A percentile compares a stretch with the other conserved stretches of the same genome.
These are phyloP conservation scores for Dipodomys spectabilis DNA, from an alignment of 2,113 vertebrate species.

Conservation along the genomic window DNA sequence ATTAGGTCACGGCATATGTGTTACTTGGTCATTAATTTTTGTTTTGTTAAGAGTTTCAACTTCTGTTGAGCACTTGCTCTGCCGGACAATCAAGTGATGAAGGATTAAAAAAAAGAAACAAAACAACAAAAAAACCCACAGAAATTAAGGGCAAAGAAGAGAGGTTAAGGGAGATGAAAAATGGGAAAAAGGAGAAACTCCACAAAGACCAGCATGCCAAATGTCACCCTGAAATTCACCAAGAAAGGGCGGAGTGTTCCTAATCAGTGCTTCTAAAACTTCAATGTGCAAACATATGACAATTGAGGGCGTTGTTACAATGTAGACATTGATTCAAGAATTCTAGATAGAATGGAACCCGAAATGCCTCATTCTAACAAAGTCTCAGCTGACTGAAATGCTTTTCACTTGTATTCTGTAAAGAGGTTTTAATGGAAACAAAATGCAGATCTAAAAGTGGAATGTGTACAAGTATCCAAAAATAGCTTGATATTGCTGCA, in stretches of 20 bases:
- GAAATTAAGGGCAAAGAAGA: not conserved
- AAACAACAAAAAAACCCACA: not conserved
- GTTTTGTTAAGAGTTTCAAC: not conserved
- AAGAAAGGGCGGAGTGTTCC: not conserved
- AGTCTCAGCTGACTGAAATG: conserved; percentile 1
- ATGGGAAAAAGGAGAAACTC: not conserved
- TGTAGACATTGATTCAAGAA: not conserved
- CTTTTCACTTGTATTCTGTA: not conserved
- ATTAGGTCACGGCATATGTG: not conserved
- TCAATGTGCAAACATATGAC: not conserved
- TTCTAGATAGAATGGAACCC: not conserved
- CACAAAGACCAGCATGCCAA: not conserved
- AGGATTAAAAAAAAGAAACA: not conserved
- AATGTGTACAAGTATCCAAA: not conserved
- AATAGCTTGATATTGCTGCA: not conserved
- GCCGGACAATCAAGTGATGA: conserved; percentile 10
- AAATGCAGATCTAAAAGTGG: not conserved
- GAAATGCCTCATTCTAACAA: conserved; percentile 2
- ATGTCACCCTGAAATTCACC: not conserved
- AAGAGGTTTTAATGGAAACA: conserved; percentile 24
- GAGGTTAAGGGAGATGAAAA: not conserved
- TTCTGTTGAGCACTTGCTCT: not conserved
- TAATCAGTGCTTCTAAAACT: not conserved
- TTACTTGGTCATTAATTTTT: conserved; percentile 31
- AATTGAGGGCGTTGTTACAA: not conserved